These are phyloP conservation scores for Mizuhopecten yessoensis DNA, from an alignment of 1,140 invertebrate genomes.

Conservation along the genomic window DNA sequence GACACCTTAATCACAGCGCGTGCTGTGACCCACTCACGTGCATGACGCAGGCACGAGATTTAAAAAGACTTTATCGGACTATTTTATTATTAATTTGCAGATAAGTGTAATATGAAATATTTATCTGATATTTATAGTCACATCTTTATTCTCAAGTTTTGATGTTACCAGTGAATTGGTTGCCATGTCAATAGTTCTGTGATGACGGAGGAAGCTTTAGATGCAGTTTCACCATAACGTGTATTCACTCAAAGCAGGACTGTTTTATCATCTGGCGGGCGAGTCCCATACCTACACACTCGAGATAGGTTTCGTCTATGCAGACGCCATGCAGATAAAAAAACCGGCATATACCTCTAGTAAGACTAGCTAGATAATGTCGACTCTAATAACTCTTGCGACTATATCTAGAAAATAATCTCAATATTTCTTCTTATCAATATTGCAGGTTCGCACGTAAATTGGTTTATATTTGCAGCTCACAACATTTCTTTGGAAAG, in stretches of 20 bases:
- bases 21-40: constrained; percentile 10
- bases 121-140: neutral
- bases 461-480: neutral
- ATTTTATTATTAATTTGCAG: neutral
- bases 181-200: neutral
- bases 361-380: neutral
- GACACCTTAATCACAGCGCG: neutral
- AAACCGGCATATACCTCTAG: neutral
- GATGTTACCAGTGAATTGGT: neutral
- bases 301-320: neutral
- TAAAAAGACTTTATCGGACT: neutral
- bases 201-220: neutral
- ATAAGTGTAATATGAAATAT: neutral
- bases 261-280: neutral
- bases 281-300: neutral
- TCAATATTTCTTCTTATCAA: constrained; percentile 35
- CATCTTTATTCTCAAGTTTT: neutral
- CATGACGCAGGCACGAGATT: constrained; percentile 21
- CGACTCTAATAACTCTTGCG: neutral
- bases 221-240: neutral
- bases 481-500: neutral
- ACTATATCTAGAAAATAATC: neutral
- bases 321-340: neutral
- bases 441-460: constrained; percentile 25
- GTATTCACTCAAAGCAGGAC: neutral